Conservation (phyloP, 2,888 invertebrate genomes). For the Diploptera punctata region DNA sequence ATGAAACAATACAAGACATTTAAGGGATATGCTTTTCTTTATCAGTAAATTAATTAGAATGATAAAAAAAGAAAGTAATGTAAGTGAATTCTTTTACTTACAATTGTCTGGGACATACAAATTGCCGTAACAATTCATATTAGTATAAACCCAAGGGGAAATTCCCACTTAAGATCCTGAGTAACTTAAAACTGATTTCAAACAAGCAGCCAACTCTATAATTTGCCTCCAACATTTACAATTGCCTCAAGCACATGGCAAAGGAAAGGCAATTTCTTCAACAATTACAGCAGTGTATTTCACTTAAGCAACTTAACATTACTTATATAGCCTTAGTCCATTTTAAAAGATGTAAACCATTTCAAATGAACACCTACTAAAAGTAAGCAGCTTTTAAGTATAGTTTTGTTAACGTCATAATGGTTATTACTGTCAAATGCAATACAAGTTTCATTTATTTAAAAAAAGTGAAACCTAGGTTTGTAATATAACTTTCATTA, state of each 20-base stretch:
- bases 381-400: background rate
- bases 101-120: no score
- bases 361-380: background rate
- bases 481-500: background rate
- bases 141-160: no score
- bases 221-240: constrained; percentile 9
- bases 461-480: no score
- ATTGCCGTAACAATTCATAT: no score
- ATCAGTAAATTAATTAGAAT: no score
- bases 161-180: no score
- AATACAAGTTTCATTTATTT: constrained; percentile 1
- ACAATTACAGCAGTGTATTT: background rate
- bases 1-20: no score
- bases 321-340: background rate
- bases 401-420: constrained; percentile 11
- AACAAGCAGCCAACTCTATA: background rate
- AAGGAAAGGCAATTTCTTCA: background rate
- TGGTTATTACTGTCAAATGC: constrained; percentile 5
- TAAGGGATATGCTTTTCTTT: no score
- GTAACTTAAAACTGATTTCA: no score
- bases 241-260: background rate
- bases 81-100: no score
- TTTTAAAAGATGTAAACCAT: background rate
- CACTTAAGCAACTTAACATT: background rate
- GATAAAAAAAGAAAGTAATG: no score